Evolutionary conservation across 2,113 vertebrate species (phyloP).

Genomic region (Turdus rufiventris): DNA sequence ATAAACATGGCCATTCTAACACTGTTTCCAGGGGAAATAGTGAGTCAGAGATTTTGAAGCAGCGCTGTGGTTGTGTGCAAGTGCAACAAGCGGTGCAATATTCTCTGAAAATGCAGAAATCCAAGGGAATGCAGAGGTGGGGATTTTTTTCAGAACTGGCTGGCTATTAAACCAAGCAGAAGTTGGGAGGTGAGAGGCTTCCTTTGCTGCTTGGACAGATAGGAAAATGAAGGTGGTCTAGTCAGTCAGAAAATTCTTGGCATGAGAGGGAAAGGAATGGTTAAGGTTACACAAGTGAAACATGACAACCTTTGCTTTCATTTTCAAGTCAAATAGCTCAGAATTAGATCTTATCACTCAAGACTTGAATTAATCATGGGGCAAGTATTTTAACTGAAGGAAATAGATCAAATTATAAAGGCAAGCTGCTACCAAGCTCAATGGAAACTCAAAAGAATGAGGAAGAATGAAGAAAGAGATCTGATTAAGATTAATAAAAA

Average conservation of each 20-base stretch:
- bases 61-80: neutral
- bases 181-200: neutral
- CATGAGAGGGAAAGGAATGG: neutral
- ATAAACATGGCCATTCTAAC: neutral
- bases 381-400: neutral
- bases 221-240: neutral
- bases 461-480: neutral
- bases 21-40: neutral
- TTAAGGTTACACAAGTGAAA: slow-evolving; percentile 6
- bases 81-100: neutral
- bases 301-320: neutral
- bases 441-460: neutral
- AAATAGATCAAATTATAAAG: neutral
- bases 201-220: neutral
- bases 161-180: neutral
- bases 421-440: neutral
- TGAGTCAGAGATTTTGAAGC: neutral
- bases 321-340: slow-evolving; percentile 25
- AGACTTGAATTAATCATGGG: slow-evolving; percentile 9
- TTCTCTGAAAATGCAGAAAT: neutral
- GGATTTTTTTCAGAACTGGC: neutral
- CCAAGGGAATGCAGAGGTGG: neutral
- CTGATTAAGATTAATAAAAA: neutral
- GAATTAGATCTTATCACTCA: slow-evolving; percentile 35
- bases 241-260: neutral